These are phyloP conservation scores for Xylota segnis DNA, from an alignment of 2,888 invertebrate genomes.

Conservation along the genomic window DNA sequence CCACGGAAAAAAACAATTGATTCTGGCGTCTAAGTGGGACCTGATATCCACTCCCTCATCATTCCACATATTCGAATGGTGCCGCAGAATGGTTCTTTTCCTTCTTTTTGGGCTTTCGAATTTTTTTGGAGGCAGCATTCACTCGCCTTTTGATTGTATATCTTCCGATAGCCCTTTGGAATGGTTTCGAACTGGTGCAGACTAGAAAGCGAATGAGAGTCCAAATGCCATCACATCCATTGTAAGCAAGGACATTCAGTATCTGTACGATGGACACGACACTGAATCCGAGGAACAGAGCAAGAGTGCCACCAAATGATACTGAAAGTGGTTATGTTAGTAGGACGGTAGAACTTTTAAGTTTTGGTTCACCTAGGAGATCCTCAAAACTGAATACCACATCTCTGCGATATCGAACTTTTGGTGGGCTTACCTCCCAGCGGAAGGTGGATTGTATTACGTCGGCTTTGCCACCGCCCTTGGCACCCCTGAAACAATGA, in stretches of 20 bases:
- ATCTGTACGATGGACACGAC: slow-evolving; percentile 84
- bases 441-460: slow-evolving; percentile 85
- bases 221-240: slow-evolving; percentile 42
- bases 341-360: not conserved
- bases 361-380: slow-evolving; percentile 85
- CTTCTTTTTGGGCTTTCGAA: not conserved
- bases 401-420: slow-evolving; percentile 86
- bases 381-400: slow-evolving; percentile 87
- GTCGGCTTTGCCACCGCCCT: slow-evolving; percentile 77
- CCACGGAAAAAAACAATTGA: slow-evolving; percentile 41
- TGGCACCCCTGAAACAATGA: slow-evolving; percentile 46
- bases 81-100: slow-evolving; percentile 14
- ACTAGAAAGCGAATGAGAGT: slow-evolving; percentile 4
- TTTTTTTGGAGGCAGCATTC: slow-evolving; percentile 6
- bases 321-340: slow-evolving; percentile 81
- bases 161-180: not conserved
- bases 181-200: slow-evolving; percentile 8
- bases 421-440: slow-evolving; percentile 86
- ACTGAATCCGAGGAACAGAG: slow-evolving; percentile 86
- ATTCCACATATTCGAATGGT: slow-evolving; percentile 44
- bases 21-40: slow-evolving; percentile 6
- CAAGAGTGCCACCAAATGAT: slow-evolving; percentile 86
- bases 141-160: slow-evolving; percentile 28
- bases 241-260: slow-evolving; percentile 75
- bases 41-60: slow-evolving; percentile 1